A percentile compares a stretch with the other conserved stretches of the same genome.
Evolutionary conservation across 2,113 vertebrate species (phyloP).

Genomic region (Rhea pennata): DNA sequence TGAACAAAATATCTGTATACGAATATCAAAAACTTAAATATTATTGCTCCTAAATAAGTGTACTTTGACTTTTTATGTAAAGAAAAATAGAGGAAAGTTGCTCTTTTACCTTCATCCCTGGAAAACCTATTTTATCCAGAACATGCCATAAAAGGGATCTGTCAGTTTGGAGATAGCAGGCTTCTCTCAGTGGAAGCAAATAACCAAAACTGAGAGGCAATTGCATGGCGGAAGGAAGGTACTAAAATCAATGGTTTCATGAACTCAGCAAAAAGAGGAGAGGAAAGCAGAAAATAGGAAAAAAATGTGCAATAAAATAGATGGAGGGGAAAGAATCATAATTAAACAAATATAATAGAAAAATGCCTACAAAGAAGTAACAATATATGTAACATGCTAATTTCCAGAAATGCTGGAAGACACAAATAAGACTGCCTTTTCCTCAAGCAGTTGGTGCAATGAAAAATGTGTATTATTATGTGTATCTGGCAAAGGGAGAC

Average conservation of each 20-base stretch:
- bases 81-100: neutral
- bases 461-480: constrained; percentile 36
- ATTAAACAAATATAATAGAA: neutral
- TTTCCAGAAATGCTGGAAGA: neutral
- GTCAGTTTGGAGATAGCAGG: neutral
- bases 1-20: neutral
- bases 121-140: neutral
- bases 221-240: neutral
- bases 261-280: neutral
- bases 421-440: neutral
- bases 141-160: too few relatives aligned
- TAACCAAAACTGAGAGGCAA: neutral
- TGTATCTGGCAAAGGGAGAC: neutral
- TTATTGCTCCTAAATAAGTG: neutral
- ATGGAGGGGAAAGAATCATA: neutral
- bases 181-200: neutral
- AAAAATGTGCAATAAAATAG: neutral
- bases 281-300: neutral
- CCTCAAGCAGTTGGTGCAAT: neutral
- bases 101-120: neutral
- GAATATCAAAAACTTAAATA: too few relatives aligned
- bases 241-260: neutral
- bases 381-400: neutral
- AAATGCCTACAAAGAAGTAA: neutral
- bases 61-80: neutral